Base-by-base conservation (phyloP, 1,140 invertebrate species). In the Magallana gigas region DNA sequence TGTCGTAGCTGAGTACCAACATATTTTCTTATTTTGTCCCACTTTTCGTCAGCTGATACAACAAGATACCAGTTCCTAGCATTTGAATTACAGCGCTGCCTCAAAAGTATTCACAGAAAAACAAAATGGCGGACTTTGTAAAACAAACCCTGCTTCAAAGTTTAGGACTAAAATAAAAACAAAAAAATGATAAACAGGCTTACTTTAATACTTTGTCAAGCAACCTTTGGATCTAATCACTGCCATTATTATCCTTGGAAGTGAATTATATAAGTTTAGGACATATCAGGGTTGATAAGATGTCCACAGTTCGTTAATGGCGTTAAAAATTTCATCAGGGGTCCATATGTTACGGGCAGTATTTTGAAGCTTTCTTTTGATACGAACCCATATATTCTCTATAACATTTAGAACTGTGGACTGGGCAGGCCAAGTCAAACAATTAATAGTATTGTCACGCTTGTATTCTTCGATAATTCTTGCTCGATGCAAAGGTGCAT, bases 241-340 rank as follows among this genome's bases (percentile, higher is more conserved):
- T 59, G n/a, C 64, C 62, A 84, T 18, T 56, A 84, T 36, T 83
- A 59, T 7, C 8, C 81, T 23, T n/a, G 62, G 82, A 29, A 87
- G 64, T 3, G 86, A 87, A 48, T 83, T 64, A 87, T 87, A 87
- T 9, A 83, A 57, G 57, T 71, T 84, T 36, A 76, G 81, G 5
- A 84, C 57, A 62, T 84, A 87, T 18, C 23, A n/a, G 48, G 57
- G 11, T 7, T 60, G 58, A 7, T 68, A 23, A 58, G 12, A n/a
- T 5, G 8, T 18, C 85, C 68, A 81, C 1, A 84, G 18, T n/a
- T 58, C 56, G 4, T 18, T 8, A 18, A 36, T 84, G 9, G 56
- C 83, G 9, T 29, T 11, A 12, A 18, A 14, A 14, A 84, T 14
- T 12, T 84, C 83, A 16, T 5, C 3, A n/a, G 48, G 14, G 48